Evolutionary conservation across 2,888 invertebrate species (phyloP), one percentile per base, ranked within the genome.

Genomic region (Macropis europaea): DNA sequence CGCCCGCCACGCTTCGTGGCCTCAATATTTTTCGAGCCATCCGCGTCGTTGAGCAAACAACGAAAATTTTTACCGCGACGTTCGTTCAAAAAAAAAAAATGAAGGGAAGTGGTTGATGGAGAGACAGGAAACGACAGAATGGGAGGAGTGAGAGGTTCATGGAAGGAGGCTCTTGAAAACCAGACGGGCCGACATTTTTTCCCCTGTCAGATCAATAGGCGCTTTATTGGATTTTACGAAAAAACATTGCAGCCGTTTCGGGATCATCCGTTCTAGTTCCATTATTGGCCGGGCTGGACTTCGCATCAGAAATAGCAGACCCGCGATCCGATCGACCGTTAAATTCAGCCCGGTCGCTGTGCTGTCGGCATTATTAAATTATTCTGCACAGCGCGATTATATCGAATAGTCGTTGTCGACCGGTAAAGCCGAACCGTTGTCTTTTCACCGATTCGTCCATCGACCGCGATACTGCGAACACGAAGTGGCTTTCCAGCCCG

Each of bases 241-340:
- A 42, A 73, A 70, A 34, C 57, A 59, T 57, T 38, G 63, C 71
- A 36, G 43, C 52, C 59, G 66, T 66, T 59, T 69, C 52, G 56
- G 64, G 69, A 83, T 84, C 77, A 79, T 84, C 76, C 77, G 77
- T 76, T 79, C 62, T 78, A 83, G 84, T 85, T 81, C 73, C 71
- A 77, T 84, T 84, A 82, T 73, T 68, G 68, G 45, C 43, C 52
- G 47, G 32, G 34, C 13, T 40, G 62, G 48, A 54, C 47, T 40
- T 60, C 56, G 56, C 70, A 70, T 75, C 45, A 72, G 68, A 77
- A 81, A 60, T 52, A 38, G 57, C 60, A 68, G 43, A 45, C 19
- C 57, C 42, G 17, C 26, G 28, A 76, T 34, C 15, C n/a, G 36
- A 43, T 40, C 50, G 47, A 53, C 48, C 34, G 62, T 70, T 64